Percentiles rank a stretch among this genome's conserved stretches.
phyloP scores from a whole-genome alignment of 2,113 vertebrate species.

The Trichomycterus rosablanca region DNA sequence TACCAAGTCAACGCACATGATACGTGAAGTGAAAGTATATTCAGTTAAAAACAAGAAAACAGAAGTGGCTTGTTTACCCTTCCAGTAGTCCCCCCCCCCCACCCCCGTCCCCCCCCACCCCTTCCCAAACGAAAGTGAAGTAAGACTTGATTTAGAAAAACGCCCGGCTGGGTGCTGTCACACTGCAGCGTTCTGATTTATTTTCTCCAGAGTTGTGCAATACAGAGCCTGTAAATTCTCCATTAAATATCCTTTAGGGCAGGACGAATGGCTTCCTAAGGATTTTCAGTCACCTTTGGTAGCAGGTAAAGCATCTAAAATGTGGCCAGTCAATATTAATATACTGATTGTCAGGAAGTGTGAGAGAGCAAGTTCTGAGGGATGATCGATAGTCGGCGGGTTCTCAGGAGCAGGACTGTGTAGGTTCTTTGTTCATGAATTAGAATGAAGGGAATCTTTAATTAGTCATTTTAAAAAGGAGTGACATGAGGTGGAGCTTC shows the following conservation, averaged over 20 bases:
- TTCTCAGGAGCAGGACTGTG: slow-evolving; percentile 14
- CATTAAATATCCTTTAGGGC: slow-evolving; percentile 61
- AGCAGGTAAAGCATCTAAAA: slow-evolving; percentile 52
- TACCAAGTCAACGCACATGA: too few species aligned
- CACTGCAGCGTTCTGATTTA: slow-evolving; percentile 5
- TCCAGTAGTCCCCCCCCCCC: too few species aligned
- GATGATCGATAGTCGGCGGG: slow-evolving; percentile 34
- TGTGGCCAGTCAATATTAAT: slow-evolving; percentile 71
- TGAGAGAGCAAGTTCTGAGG: slow-evolving; percentile 34
- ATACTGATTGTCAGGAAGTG: slow-evolving; percentile 54
- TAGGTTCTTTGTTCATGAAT: slow-evolving; percentile 20
- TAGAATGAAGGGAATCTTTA: slow-evolving; percentile 35
- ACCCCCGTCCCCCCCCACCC: too few species aligned
- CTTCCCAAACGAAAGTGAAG: neutral
- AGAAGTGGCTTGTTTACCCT: too few species aligned
- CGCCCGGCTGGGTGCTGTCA: slow-evolving; percentile 4
- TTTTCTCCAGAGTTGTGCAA: slow-evolving; percentile 12
- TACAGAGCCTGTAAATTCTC: slow-evolving; percentile 55
- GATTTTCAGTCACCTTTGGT: slow-evolving; percentile 59
- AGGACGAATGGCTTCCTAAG: slow-evolving; percentile 61
- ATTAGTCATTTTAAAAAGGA: neutral
- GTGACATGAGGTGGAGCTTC: too few species aligned
- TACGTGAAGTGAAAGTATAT: too few species aligned
- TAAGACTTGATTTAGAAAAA: neutral
- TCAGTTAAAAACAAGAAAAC: too few species aligned